phyloP scores from a whole-genome alignment of 92 coral and sea anemone species.

The Bergia puertoricense region DNA sequence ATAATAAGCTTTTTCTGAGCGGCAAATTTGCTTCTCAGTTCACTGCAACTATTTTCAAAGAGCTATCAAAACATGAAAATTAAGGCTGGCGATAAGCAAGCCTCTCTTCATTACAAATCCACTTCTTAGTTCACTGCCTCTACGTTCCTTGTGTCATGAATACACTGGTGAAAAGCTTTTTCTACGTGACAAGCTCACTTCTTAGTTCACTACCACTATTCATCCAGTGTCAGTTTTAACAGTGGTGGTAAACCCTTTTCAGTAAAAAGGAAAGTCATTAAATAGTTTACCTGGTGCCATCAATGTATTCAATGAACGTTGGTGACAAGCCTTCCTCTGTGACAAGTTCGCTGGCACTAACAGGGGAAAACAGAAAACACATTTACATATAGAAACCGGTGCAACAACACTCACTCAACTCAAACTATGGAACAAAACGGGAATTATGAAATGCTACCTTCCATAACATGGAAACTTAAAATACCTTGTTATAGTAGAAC shows the following conservation, averaged over 20 bases:
- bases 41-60: no score
- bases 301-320: slow-evolving; percentile 89
- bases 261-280: background rate
- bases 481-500: background rate
- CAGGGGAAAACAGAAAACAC: background rate
- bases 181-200: no score
- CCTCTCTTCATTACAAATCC: no score
- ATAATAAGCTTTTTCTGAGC: no score
- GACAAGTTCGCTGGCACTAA: slow-evolving; percentile 87
- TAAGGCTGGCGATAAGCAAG: no score
- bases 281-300: slow-evolving; percentile 84
- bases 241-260: background rate
- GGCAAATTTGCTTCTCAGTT: no score
- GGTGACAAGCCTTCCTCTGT: slow-evolving; percentile 81
- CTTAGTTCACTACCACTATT: background rate
- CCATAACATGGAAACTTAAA: no score
- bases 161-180: no score
- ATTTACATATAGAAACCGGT: background rate
- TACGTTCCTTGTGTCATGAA: no score
- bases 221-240: background rate
- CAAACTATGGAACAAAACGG: background rate
- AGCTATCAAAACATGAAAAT: no score
- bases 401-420: background rate
- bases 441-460: background rate
- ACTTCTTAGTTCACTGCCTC: no score